phyloP scores from a whole-genome alignment of 2,113 vertebrate species.

The Thomomys bottae region DNA sequence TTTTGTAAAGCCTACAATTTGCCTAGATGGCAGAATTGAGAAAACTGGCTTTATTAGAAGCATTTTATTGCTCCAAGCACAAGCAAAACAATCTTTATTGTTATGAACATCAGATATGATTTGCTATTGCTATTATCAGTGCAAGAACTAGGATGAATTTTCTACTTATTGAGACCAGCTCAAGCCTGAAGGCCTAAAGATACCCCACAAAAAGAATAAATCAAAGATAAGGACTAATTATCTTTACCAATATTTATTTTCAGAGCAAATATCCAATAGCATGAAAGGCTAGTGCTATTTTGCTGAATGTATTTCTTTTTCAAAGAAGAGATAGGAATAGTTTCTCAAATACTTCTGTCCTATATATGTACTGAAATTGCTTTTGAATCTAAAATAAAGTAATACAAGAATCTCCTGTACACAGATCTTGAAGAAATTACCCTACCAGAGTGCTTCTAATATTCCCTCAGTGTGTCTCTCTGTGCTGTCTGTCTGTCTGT shows the following conservation, averaged over 20 bases:
- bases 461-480: no score
- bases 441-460: background rate
- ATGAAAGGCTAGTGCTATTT: background rate
- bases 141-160: slow-evolving; percentile 36
- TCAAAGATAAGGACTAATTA: slow-evolving; percentile 54
- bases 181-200: background rate
- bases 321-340: background rate
- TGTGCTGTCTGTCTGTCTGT: no score
- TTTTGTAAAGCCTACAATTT: background rate
- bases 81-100: slow-evolving; percentile 14
- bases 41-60: background rate
- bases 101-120: slow-evolving; percentile 49
- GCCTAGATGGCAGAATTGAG: background rate
- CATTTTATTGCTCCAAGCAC: background rate
- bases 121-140: slow-evolving; percentile 50
- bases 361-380: background rate
- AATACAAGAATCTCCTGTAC: background rate
- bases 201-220: slow-evolving; percentile 12
- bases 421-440: background rate
- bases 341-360: slow-evolving; percentile 43
- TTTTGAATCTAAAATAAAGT: background rate
- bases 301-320: background rate
- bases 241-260: slow-evolving; percentile 29
- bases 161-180: slow-evolving; percentile 55
- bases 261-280: background rate